Conservation (phyloP, 2,113 vertebrate species). For the Osmerus mordax region DNA sequence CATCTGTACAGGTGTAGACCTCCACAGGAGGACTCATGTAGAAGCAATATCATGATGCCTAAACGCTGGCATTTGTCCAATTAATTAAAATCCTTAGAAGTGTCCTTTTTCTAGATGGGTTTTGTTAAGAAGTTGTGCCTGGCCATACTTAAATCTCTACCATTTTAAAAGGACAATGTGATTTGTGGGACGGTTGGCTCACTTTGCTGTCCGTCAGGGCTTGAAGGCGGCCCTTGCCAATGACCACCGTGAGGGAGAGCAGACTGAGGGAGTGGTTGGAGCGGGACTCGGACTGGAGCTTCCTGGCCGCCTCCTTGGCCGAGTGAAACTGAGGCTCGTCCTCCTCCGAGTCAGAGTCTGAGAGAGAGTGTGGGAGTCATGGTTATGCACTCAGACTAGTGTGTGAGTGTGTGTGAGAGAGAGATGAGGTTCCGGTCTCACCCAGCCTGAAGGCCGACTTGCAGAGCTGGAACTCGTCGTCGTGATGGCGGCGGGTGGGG, state of each 20-base stretch:
- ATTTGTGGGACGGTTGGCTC: slow-evolving; percentile 23
- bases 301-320: slow-evolving; percentile 55
- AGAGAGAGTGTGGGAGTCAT: background rate
- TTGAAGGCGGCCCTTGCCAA: slow-evolving; percentile 81
- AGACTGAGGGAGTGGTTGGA: slow-evolving; percentile 72
- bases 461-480: slow-evolving; percentile 84
- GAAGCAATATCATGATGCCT: too few species aligned
- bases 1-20: too few species aligned
- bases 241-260: slow-evolving; percentile 77
- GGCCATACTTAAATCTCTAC: background rate
- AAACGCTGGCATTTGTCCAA: too few species aligned
- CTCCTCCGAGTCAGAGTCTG: slow-evolving; percentile 87
- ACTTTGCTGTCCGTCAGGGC: slow-evolving; percentile 84
- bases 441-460: slow-evolving; percentile 87
- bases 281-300: slow-evolving; percentile 41
- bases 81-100: too few species aligned
- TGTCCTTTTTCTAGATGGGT: too few species aligned
- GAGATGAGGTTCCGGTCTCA: slow-evolving; percentile 47
- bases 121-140: too few species aligned
- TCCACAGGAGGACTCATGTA: too few species aligned
- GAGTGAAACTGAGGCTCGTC: slow-evolving; percentile 81
- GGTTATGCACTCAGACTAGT: background rate
- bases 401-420: background rate
- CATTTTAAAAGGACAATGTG: background rate
- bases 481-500: slow-evolving; percentile 47